Base-by-base conservation (phyloP, 37 sponge, comb jelly and placozoan species). In the Spongilla lacustris region DNA sequence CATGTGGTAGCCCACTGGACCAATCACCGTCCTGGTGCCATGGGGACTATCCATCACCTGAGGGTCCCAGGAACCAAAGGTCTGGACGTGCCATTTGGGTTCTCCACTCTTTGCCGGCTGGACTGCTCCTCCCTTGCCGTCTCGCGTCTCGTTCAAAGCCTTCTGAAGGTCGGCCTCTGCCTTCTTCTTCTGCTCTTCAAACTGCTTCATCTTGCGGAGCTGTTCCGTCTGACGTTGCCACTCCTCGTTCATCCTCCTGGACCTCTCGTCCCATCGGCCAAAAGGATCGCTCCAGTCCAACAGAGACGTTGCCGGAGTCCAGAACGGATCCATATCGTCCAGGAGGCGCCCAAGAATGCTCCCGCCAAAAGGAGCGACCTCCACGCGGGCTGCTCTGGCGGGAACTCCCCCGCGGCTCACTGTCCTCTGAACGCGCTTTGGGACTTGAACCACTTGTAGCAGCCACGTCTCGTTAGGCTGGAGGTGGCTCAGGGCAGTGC, bases 1-100 rank as follows among this genome's bases (percentile, higher is more conserved):
- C 50, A 73, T 49, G 75, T 83, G 84, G 75, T 74, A 83, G 28
- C 84, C 84, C 8, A 74, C 75, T 50, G 84, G 84, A 27, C 84
- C 84, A 21, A 74, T 31, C 23, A 83, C 84, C 13, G 84, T 83
- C 66, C 75, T 73, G 21, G 28, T 27, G 9, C 66, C 84, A 83
- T 14, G 50, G 25, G 70, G 81, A 30, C 81, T 4, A 71, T 81
- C 81, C 38, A 24, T 68, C 6, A 22, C 28, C 69, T 22, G 24
- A 10, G 81, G 81, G 23, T 81, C 81, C 81, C 81, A 81, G 24
- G 71, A 69, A 9, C 81, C 70, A 33, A 81, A 69, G 11, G 69
- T 67, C 70, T 69, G 69, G 41, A 35, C 30, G 71, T 81, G 81
- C 81, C 71, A 81, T 11, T 34, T 29, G 70, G 81, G 81, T 12